Base-by-base conservation (phyloP, 2,113 vertebrate genomes). In the Scomber japonicus region DNA sequence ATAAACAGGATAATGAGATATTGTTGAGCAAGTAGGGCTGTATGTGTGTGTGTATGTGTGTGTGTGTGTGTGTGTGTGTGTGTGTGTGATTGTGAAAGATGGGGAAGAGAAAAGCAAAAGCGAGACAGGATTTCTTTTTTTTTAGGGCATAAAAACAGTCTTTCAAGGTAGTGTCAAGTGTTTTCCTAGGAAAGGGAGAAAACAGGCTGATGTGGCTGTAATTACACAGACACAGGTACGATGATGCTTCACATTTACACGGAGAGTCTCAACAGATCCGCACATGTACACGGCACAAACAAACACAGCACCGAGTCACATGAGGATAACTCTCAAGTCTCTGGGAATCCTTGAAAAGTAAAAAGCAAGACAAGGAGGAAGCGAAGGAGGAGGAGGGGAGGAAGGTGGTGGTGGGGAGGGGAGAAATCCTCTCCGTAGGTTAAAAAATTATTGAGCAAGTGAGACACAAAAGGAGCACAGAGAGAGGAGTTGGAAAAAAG, bases 1-100 rank as follows among this genome's bases (percentile, higher is more conserved):
- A 88, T 76, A 76, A 83, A 69, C 64, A 83, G 55, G 73, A 83
- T 83, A 87, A 88, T 81, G 63, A 85, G 82, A 83, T 67, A 71
- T 75, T 1, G 65, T 65, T 49, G 57, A 78, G 82, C 60, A 53
- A 51, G 71, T 70, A 55, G 72, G 12, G 1, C 19, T 4, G 30
- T 27, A 3, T 27, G 46, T 54, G 44, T 45, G 11, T 14, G 13
- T 67, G 50, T 56, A 16, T 54, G 44, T 66, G 40, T 19, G 57
- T 35, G 30, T 31, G 56, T 19, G 60, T 14, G 60, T 65, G 76
- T 53, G 57, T 7, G 16, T 54, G 13, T 67, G 50, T 56, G 57
- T 35, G 30, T 31, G 56, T 19, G 60, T 14, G 60, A 68, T 73
- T 53, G 57, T 7, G 16, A 5, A 30, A 54, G 9, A 27, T 27